These are phyloP conservation scores for Monochamus saltuarius DNA, from an alignment of 1,140 invertebrate genomes.

Conservation along the genomic window DNA sequence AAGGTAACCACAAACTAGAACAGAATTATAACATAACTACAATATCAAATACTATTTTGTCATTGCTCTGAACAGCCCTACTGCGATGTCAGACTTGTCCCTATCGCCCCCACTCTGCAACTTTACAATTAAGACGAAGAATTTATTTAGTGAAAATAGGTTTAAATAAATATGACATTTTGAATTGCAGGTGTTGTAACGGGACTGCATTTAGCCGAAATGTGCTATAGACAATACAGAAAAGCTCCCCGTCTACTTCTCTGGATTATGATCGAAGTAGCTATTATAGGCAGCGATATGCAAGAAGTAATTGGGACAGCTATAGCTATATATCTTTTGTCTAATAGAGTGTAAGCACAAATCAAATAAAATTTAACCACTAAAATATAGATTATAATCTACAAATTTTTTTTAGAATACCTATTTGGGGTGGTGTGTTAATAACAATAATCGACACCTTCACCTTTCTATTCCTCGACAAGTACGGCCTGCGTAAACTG, in stretches of 20 bases:
- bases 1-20: too few relatives aligned
- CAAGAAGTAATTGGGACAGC: slow-evolving; percentile 92
- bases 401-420: slow-evolving; percentile 65
- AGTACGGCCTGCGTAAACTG: slow-evolving; percentile 87
- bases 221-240: slow-evolving; percentile 81
- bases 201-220: slow-evolving; percentile 81
- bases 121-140: too few relatives aligned
- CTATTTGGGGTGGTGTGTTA: slow-evolving; percentile 82
- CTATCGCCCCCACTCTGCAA: too few relatives aligned
- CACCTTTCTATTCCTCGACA: slow-evolving; percentile 89
- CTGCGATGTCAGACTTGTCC: too few relatives aligned
- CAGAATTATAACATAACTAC: too few relatives aligned
- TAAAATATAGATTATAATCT: not conserved
- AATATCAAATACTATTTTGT: too few relatives aligned
- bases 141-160: too few relatives aligned
- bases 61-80: too few relatives aligned
- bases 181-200: slow-evolving; percentile 45
- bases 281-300: slow-evolving; percentile 94
- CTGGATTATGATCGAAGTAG: slow-evolving; percentile 95
- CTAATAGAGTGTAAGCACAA: slow-evolving; percentile 69
- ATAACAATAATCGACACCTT: slow-evolving; percentile 91
- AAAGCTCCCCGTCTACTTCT: slow-evolving; percentile 75
- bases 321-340: slow-evolving; percentile 85
- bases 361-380: not conserved
- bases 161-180: too few relatives aligned